Conservation (phyloP, 2,113 vertebrate genomes). For the Rhinoderma darwinii region DNA sequence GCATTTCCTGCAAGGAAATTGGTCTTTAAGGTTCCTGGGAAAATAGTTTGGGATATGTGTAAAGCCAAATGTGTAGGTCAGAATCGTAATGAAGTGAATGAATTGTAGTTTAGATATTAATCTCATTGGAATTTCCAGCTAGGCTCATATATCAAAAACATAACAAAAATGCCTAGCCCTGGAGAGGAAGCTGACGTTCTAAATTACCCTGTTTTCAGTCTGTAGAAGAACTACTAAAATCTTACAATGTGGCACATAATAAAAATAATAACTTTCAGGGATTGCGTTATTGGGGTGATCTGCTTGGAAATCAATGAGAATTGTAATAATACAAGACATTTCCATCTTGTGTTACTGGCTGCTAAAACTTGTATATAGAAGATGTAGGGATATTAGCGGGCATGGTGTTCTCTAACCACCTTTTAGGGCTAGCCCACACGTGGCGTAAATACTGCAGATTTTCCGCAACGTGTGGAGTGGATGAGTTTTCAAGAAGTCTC, state of each 20-base stretch:
- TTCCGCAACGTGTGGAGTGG: too few relatives aligned
- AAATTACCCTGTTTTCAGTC: constrained; percentile 26
- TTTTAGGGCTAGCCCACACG: too few relatives aligned
- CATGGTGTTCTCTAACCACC: background rate
- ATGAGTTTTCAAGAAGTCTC: too few relatives aligned
- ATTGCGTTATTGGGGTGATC: background rate
- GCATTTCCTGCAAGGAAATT: constrained; percentile 55
- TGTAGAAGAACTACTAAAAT: background rate
- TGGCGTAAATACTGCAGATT: too few relatives aligned
- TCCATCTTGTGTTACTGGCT: background rate
- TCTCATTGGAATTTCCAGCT: background rate
- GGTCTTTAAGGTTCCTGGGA: constrained; percentile 35
- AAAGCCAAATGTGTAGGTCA: constrained; percentile 21
- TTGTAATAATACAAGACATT: background rate
- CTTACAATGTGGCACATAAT: constrained; percentile 3
- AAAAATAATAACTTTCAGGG: background rate
- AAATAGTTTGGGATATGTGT: constrained; percentile 30
- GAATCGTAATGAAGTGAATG: rapidly evolving
- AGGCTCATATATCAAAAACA: constrained; percentile 20
- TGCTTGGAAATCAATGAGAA: background rate
- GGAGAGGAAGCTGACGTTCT: constrained; percentile 25
- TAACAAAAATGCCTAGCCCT: constrained; percentile 17
- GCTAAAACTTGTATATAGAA: background rate
- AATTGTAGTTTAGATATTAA: background rate
- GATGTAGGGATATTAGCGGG: background rate